These are phyloP conservation scores for Nephrotoma guestfalica DNA, from an alignment of 2,888 invertebrate species.

Conservation along the genomic window DNA sequence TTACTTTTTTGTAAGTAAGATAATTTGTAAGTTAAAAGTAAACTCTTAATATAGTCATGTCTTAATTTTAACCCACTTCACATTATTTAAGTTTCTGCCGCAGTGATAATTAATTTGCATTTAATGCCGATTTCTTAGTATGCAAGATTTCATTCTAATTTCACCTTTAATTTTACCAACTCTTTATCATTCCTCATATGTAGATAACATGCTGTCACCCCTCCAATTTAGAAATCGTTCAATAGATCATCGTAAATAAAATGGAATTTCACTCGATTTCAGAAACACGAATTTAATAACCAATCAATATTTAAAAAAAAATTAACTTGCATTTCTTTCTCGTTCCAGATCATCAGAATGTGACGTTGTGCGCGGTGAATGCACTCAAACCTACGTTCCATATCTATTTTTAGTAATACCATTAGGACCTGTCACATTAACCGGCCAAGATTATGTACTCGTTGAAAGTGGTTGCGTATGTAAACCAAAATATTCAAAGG, in stretches of 20 bases:
- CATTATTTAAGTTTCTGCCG: too few relatives aligned
- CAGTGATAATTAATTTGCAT: not conserved
- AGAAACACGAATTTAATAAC: not conserved
- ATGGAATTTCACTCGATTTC: not conserved
- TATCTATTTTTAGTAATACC: slow-evolving; percentile 84
- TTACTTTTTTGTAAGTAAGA: too few relatives aligned
- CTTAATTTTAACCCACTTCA: too few relatives aligned
- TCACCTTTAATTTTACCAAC: not conserved
- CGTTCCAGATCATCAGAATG: slow-evolving; percentile 67
- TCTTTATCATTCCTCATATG: not conserved
- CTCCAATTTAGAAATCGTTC: not conserved
- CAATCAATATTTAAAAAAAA: not conserved
- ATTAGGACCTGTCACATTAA: slow-evolving; percentile 75
- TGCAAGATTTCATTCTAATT: not conserved
- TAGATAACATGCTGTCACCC: not conserved
- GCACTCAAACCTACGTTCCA: slow-evolving; percentile 77
- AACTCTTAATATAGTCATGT: too few relatives aligned
- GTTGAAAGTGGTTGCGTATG: slow-evolving; percentile 92
- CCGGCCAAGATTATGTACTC: slow-evolving; percentile 87
- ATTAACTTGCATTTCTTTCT: not conserved
- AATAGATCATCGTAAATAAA: not conserved
- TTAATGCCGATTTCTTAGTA: not conserved
- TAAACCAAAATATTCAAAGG: slow-evolving; percentile 40
- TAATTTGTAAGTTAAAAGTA: too few relatives aligned
- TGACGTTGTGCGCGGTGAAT: slow-evolving; percentile 75